A percentile compares a stretch with the other conserved stretches of the same genome.
Evolutionary conservation across 1,140 invertebrate genomes (phyloP).

Genomic region (Catajapyx aquilonaris): DNA sequence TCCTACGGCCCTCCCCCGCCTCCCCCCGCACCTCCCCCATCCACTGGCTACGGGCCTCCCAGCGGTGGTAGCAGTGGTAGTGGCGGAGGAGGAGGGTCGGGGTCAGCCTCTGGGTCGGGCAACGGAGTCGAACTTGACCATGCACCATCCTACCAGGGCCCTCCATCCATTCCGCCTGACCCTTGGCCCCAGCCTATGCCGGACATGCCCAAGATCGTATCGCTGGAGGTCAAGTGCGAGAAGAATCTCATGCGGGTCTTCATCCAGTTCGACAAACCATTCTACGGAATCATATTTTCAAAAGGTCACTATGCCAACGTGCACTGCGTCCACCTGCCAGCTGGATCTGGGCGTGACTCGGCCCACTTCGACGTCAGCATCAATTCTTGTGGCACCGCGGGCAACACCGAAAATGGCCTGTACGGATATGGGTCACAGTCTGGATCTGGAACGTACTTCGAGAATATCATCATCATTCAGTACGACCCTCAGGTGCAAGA

Average conservation of each 20-base stretch:
- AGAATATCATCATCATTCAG: constrained; percentile 85
- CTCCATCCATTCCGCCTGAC: not conserved
- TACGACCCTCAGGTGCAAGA: constrained; percentile 90
- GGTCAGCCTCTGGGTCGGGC: not conserved
- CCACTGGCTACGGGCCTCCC: too few relatives aligned
- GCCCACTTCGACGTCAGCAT: constrained; percentile 80
- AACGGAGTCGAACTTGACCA: not conserved
- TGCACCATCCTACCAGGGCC: not conserved
- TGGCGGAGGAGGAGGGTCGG: not conserved
- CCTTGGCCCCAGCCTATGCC: constrained; percentile 8
- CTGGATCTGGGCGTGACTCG: constrained; percentile 59
- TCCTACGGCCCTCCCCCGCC: too few relatives aligned
- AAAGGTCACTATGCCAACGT: constrained; percentile 81
- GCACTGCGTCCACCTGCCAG: constrained; percentile 75
- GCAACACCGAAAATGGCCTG: constrained; percentile 69
- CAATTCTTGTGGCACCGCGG: constrained; percentile 73
- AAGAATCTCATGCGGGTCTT: constrained; percentile 85
- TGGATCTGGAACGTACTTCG: constrained; percentile 77
- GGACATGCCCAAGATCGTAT: constrained; percentile 79
- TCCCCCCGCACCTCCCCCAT: too few relatives aligned
- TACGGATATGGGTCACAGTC: constrained; percentile 62
- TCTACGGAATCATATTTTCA: constrained; percentile 84
- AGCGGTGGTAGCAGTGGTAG: too few relatives aligned
- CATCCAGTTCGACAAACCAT: constrained; percentile 79
- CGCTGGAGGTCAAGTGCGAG: constrained; percentile 81